Evolutionary conservation across 92 coral and sea anemone genomes (phyloP).

Genomic region (Parazoanthus swiftii): DNA sequence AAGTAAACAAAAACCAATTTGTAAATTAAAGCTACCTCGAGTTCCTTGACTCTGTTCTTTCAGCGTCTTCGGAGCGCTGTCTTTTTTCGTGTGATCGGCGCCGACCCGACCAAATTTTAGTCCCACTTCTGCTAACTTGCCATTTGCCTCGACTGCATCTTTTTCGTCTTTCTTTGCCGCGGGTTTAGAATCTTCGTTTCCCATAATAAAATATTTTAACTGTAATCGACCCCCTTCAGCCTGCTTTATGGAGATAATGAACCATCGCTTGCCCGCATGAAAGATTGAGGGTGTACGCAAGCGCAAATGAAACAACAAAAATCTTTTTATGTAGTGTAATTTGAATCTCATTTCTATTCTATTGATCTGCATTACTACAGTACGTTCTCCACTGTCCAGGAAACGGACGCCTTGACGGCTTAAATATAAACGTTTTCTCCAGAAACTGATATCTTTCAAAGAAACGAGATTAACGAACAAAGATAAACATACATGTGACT

Average conservation of each 20-base stretch:
- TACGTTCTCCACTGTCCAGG: conserved; percentile 5
- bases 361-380: conserved; percentile 8
- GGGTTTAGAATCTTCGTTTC: conserved; percentile 39
- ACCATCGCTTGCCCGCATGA: neutral
- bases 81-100: conserved; percentile 3
- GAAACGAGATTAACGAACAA: neutral
- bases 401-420: neutral
- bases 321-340: neutral
- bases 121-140: conserved; percentile 22
- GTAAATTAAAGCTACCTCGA: conserved; percentile 4
- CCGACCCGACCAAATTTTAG: conserved; percentile 39
- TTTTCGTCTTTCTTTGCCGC: neutral
- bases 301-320: conserved; percentile 1
- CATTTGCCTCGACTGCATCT: neutral
- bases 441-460: neutral
- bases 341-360: conserved; percentile 16
- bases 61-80: neutral
- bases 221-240: conserved; percentile 4
- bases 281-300: neutral
- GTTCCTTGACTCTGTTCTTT: neutral
- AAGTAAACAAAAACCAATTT: neutral
- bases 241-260: neutral
- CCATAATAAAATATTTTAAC: neutral
- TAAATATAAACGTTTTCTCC: neutral
- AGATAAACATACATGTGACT: neutral